These are phyloP conservation scores for Oscheius sp. DNA, from an alignment of 2,888 invertebrate genomes.

Conservation along the genomic window DNA sequence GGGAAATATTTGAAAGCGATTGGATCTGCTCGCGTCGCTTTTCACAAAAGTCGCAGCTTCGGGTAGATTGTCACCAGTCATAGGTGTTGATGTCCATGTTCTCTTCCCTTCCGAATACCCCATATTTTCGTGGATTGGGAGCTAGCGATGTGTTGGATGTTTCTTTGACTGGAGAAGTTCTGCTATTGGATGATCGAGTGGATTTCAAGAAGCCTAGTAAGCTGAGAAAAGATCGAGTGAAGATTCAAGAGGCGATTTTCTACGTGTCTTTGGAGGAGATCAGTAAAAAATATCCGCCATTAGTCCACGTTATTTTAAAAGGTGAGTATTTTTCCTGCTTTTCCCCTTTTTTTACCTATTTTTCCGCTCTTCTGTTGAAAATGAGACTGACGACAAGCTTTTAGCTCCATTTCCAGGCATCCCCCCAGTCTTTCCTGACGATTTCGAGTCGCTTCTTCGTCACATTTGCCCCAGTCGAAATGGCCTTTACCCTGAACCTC, in stretches of 20 bases:
- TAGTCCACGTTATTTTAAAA: neutral
- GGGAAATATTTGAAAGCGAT: no score
- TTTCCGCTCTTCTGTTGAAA: no score
- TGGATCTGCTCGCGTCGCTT: no score
- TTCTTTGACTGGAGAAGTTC: neutral
- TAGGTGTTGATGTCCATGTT: no score
- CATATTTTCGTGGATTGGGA: neutral
- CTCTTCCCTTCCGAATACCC: neutral
- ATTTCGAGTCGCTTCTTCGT: neutral
- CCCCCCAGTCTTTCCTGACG: neutral
- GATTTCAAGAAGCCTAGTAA: neutral
- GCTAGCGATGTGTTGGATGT: neutral
- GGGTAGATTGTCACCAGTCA: no score
- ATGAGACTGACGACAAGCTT: no score
- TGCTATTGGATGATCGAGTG: neutral
- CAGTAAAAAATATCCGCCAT: neutral
- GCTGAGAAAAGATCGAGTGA: neutral
- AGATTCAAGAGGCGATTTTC: neutral
- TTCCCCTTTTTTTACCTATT: no score
- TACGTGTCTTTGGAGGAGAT: neutral
- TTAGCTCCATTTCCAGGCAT: neutral
- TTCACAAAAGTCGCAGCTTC: no score
- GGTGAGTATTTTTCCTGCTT: neutral
- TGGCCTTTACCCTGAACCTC: neutral
- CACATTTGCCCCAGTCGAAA: constrained; percentile 6